phyloP scores from a whole-genome alignment of 2,888 invertebrate genomes.

The Notocelia uddmanniana region DNA sequence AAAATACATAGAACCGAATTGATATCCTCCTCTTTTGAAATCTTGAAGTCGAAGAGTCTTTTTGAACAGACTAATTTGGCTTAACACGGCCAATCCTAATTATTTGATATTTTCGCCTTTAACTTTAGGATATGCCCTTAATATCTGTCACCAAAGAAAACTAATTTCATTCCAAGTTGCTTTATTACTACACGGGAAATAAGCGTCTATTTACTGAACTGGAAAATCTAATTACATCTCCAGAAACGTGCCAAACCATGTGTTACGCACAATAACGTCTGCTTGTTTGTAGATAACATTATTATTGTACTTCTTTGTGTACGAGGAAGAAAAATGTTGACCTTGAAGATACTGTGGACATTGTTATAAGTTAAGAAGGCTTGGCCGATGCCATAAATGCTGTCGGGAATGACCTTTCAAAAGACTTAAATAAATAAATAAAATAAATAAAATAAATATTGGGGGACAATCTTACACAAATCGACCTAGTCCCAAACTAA shows the following conservation, averaged over 20 bases:
- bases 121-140: too few relatives aligned
- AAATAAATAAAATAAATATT: too few relatives aligned
- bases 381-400: slow-evolving; percentile 39
- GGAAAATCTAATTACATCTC: background rate
- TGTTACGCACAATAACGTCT: background rate
- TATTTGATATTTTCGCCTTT: too few relatives aligned
- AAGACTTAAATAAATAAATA: too few relatives aligned
- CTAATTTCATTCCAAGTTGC: background rate
- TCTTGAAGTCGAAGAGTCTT: too few relatives aligned
- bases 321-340: slow-evolving; percentile 12
- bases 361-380: slow-evolving; percentile 30
- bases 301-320: background rate
- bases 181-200: background rate
- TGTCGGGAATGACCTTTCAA: slow-evolving; percentile 31
- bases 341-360: slow-evolving; percentile 18
- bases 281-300: background rate
- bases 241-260: background rate
- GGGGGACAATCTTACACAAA: too few relatives aligned
- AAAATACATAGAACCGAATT: too few relatives aligned
- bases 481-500: too few relatives aligned
- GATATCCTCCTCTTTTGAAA: too few relatives aligned
- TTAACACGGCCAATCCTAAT: too few relatives aligned
- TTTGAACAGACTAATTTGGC: too few relatives aligned
- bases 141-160: background rate
- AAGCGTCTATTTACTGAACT: background rate